A percentile compares a stretch with the other conserved stretches of the same genome.
Evolutionary conservation across 2,113 vertebrate genomes (phyloP).

Genomic region (Propithecus coquereli): DNA sequence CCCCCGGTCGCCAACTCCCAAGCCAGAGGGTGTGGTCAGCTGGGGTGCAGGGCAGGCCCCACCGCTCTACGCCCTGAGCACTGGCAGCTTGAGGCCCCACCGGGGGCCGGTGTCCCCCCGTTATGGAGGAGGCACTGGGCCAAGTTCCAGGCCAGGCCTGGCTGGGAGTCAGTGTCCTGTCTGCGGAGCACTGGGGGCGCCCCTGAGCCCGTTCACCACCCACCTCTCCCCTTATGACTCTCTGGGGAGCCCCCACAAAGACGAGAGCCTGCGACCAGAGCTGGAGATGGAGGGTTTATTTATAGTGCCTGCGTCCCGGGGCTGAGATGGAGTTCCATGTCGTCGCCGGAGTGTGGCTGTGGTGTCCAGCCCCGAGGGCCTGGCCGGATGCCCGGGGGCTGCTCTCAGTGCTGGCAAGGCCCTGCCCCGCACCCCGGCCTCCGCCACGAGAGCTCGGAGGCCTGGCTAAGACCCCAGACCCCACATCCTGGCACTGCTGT

Average conservation of each 20-base stretch:
- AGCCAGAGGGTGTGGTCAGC: background rate
- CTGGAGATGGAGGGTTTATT: background rate
- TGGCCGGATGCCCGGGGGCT: no score
- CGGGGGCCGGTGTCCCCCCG: background rate
- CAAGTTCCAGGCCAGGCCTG: background rate
- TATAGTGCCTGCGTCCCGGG: background rate
- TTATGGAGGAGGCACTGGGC: background rate
- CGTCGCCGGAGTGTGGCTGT: background rate
- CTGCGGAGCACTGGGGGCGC: accelerated
- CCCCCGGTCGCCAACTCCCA: accelerated
- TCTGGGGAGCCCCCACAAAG: no score
- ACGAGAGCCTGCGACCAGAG: background rate
- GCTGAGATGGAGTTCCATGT: background rate
- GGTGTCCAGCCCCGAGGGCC: background rate
- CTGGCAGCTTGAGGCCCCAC: background rate
- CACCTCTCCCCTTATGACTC: accelerated
- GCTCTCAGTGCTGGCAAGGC: background rate
- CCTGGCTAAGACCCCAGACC: background rate
- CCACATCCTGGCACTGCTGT: background rate
- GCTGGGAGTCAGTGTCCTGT: background rate
- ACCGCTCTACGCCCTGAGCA: background rate
- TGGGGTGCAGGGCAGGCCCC: background rate
- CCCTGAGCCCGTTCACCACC: background rate
- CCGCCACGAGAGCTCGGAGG: background rate
- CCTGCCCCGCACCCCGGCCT: background rate